Conservation (phyloP, 2,797 vertebrate genomes). For the Coreius guichenoti region DNA sequence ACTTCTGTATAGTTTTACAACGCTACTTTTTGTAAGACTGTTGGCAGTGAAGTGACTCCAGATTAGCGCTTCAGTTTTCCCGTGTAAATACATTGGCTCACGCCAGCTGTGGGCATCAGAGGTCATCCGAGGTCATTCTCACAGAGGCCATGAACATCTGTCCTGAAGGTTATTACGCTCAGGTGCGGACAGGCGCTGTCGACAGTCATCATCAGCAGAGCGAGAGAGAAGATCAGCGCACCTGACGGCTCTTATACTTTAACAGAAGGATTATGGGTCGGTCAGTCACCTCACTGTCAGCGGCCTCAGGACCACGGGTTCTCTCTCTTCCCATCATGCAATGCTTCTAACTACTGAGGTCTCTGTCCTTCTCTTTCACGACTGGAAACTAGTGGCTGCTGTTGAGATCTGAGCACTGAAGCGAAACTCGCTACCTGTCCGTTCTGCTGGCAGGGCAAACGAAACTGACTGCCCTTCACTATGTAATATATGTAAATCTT, state of each 20-base stretch:
- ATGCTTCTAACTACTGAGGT: neutral
- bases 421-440: no score
- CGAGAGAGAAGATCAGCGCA: slow-evolving; percentile 16
- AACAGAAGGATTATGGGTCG: neutral
- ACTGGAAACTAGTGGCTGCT: no score
- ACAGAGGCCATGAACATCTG: slow-evolving; percentile 26
- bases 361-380: neutral
- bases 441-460: no score
- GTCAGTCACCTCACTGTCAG: neutral
- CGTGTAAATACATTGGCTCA: neutral
- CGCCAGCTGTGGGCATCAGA: slow-evolving; percentile 1
- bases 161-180: slow-evolving; percentile 53
- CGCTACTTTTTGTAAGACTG: neutral
- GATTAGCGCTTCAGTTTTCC: neutral
- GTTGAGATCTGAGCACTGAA: no score
- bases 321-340: neutral
- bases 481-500: no score
- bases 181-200: slow-evolving; percentile 55
- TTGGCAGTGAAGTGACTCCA: no score
- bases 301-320: neutral
- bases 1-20: neutral
- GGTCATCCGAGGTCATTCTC: neutral
- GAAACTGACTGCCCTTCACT: no score
- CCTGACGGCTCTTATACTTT: neutral
- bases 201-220: slow-evolving; percentile 33